Conservation (phyloP, 2,113 vertebrate species). For the Prunella fulvescens region DNA sequence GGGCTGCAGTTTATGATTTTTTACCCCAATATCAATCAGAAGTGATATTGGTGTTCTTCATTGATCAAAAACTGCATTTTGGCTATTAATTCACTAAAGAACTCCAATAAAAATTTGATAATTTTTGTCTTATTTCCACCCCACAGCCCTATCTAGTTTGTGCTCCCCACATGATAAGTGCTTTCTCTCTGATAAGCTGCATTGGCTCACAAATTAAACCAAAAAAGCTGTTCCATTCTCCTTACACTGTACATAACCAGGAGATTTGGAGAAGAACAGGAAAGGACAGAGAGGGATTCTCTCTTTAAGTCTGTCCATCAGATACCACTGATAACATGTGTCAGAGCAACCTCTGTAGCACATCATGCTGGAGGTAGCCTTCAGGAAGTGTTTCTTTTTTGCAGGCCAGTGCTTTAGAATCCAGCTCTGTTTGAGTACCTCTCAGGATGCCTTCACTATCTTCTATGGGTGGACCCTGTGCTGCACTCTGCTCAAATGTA, state of each 20-base stretch:
- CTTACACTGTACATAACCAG: not conserved
- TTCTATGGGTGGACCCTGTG: not conserved
- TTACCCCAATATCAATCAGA: not conserved
- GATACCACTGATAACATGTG: not conserved
- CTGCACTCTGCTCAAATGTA: not conserved
- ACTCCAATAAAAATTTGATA: not conserved
- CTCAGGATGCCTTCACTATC: not conserved
- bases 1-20: not conserved
- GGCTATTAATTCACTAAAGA: not conserved
- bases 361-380: accelerated
- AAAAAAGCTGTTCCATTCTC: not conserved
- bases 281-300: not conserved
- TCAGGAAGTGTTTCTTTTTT: not conserved
- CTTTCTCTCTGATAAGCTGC: not conserved
- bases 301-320: not conserved
- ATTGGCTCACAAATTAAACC: not conserved
- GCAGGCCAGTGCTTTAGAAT: not conserved
- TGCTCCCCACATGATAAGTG: not conserved
- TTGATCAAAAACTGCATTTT: not conserved
- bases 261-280: not conserved
- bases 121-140: not conserved
- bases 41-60: not conserved
- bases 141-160: not conserved
- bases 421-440: not conserved
- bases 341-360: not conserved